Evolutionary conservation across 1,140 invertebrate species (phyloP), one percentile per base, ranked within the genome.

Genomic region (Geopemphigus sp.): DNA sequence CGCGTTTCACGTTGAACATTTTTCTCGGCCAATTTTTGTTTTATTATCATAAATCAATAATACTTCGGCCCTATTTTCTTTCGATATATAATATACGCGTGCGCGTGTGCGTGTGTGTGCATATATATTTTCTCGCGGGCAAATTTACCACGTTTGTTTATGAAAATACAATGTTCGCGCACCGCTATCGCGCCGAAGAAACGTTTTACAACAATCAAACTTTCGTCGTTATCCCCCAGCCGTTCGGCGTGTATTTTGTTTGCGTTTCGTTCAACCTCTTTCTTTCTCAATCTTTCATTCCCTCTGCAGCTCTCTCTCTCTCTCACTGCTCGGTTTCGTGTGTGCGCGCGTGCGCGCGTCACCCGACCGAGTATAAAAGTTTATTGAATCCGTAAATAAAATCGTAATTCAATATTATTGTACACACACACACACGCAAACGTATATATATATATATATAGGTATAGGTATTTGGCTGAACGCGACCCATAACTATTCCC

Each of bases 361-460:
- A 5, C 39, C 14, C 14, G 45, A 68, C 64, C 22, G 22, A 26
- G 66, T 10, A 61, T 47, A 57, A 76, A 59, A 76, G 54, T 61
- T 76, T 76, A 76, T 76, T 39, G 73, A 59, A 76, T 76, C 56
- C 73, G 22, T 61, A 76, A 76, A 76, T 76, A 76, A 59, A 59
- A 76, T 39, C 32, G 73, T 76, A 76, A 76, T 76, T 57, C 73
- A 39, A 76, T 76, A 76, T 76, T 76, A 57, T 76, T 8, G 32
- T 39, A 39, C 8, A 39, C 8, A 39, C n/a, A n/a, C n/a, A n/a
- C n/a, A n/a, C n/a, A n/a, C n/a, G n/a, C n/a, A n/a, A n/a, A n/a
- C n/a, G n/a, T n/a, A n/a, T n/a, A n/a, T n/a, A n/a, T n/a, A n/a
- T n/a, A n/a, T n/a, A n/a, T n/a, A n/a, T n/a, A n/a, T n/a, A n/a